Percentiles rank a stretch among this genome's conserved stretches.
These are phyloP conservation scores for Yponomeuta malinellus DNA, from an alignment of 2,888 invertebrate species.

Conservation along the genomic window DNA sequence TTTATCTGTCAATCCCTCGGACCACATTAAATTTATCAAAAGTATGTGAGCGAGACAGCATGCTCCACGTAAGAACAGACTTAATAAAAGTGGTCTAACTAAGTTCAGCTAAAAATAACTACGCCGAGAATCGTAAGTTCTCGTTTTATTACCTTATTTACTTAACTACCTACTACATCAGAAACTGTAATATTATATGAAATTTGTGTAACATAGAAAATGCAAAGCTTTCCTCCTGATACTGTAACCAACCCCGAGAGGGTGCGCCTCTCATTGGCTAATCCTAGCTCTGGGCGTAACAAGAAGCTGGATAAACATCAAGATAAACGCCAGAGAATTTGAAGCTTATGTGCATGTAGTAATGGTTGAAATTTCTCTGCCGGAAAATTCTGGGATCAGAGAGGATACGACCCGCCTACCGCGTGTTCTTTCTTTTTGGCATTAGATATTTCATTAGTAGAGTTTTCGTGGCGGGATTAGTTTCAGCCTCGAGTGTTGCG, in stretches of 20 bases:
- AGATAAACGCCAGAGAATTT: neutral
- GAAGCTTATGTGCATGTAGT: neutral
- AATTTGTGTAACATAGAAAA: neutral
- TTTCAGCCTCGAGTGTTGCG: constrained; percentile 55
- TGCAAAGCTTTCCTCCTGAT: neutral
- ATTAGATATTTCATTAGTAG: constrained; percentile 34
- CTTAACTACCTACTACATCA: neutral
- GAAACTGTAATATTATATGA: neutral
- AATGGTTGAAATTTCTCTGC: neutral
- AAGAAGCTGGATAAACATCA: constrained; percentile 29
- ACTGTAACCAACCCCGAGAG: constrained; percentile 52
- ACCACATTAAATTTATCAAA: too few species aligned
- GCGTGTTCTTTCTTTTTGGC: constrained; percentile 33
- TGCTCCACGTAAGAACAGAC: too few species aligned
- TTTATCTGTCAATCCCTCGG: too few species aligned
- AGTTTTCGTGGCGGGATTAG: constrained; percentile 45
- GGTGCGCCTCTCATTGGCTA: constrained; percentile 45
- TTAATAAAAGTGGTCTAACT: too few species aligned
- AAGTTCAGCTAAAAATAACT: neutral
- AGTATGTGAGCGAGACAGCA: too few species aligned
- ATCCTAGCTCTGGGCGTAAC: constrained; percentile 44
- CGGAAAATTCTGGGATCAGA: constrained; percentile 30
- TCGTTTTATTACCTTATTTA: neutral
- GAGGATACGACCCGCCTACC: constrained; percentile 54
- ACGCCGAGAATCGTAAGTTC: neutral